Evolutionary conservation across 2,797 vertebrate genomes (phyloP).

Genomic region (Fringilla coelebs): DNA sequence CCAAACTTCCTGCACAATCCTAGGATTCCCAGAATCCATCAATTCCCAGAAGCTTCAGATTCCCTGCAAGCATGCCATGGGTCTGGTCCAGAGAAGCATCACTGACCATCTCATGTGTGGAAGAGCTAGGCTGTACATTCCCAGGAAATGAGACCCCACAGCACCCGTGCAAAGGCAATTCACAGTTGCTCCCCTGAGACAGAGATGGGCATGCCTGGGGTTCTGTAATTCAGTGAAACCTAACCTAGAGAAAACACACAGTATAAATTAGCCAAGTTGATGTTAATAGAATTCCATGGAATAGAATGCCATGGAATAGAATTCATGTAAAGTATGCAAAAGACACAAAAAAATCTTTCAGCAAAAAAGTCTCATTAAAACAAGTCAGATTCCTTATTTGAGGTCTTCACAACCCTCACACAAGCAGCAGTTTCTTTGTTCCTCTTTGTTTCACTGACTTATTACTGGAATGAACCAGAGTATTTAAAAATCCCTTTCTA

Average conservation of each 20-base stretch:
- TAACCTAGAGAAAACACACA: background rate
- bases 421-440: background rate
- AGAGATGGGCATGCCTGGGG: background rate
- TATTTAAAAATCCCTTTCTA: background rate
- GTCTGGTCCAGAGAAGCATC: background rate
- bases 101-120: rapidly evolving
- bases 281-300: rapidly evolving
- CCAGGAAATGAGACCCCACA: rapidly evolving
- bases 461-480: background rate
- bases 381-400: background rate
- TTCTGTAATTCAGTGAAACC: background rate
- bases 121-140: background rate
- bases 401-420: background rate
- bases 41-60: background rate
- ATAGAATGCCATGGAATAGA: background rate
- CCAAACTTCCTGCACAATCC: background rate
- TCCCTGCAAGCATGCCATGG: background rate
- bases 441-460: background rate
- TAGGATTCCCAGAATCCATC: background rate
- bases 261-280: background rate
- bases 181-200: background rate
- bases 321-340: background rate
- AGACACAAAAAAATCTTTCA: background rate
- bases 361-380: background rate
- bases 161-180: background rate